Evolutionary conservation across 2,113 vertebrate genomes (phyloP).

Genomic region (Amphiprion ocellaris): DNA sequence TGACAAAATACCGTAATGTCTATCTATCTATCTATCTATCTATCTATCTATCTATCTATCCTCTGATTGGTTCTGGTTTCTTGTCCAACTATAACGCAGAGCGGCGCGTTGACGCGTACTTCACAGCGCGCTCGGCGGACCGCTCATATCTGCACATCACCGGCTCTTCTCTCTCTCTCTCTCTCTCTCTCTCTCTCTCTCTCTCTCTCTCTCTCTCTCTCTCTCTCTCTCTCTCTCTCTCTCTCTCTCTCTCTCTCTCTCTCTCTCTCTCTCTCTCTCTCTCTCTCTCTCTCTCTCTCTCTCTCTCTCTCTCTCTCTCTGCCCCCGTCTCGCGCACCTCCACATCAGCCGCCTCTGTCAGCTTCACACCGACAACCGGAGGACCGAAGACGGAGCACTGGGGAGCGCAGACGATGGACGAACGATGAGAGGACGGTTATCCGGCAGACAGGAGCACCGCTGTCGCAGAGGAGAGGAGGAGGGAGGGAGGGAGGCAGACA

Average conservation of each 20-base stretch:
- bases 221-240: background rate
- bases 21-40: slow-evolving; percentile 8
- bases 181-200: slow-evolving; percentile 1
- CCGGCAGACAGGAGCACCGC: slow-evolving; percentile 41
- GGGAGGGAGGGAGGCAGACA: slow-evolving; percentile 24
- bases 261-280: background rate
- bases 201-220: slow-evolving; percentile 5
- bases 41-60: background rate
- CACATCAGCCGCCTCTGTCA: background rate
- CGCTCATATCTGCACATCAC: slow-evolving; percentile 3
- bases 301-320: background rate
- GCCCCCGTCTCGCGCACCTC: slow-evolving; percentile 29
- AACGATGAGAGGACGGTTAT: slow-evolving; percentile 42
- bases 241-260: background rate
- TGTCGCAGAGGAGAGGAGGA: slow-evolving; percentile 61
- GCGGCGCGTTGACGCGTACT: slow-evolving; percentile 21
- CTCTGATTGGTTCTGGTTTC: slow-evolving; percentile 34
- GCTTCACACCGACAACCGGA: background rate
- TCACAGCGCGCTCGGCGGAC: slow-evolving; percentile 22
- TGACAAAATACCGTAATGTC: too few species aligned
- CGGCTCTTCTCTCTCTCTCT: slow-evolving; percentile 6
- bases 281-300: slow-evolving; percentile 2
- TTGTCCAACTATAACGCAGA: slow-evolving; percentile 23
- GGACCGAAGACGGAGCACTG: background rate
- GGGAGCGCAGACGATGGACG: slow-evolving; percentile 18